A percentile compares a stretch with the other conserved stretches of the same genome.
Conservation (phyloP, 1,140 invertebrate species). For the Stegodyphus mimosarum region DNA sequence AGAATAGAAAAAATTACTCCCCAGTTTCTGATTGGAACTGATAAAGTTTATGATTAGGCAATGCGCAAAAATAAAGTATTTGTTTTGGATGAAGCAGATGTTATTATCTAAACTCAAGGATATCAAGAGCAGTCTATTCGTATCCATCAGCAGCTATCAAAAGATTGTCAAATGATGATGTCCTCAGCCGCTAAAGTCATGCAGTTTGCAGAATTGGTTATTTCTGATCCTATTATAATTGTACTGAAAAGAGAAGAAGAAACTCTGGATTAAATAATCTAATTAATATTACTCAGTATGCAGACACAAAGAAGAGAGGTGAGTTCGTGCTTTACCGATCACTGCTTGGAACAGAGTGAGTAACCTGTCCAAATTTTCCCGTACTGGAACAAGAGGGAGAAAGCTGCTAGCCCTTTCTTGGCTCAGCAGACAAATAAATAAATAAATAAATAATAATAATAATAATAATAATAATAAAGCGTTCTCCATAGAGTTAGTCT, state of each 20-base stretch:
- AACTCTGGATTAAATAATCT: slow-evolving; percentile 96
- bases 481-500: no score
- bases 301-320: slow-evolving; percentile 82
- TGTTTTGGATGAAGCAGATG: slow-evolving; percentile 98
- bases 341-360: no score
- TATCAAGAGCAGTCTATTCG: slow-evolving; percentile 97
- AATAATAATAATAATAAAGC: no score
- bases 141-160: slow-evolving; percentile 86
- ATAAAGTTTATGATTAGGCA: slow-evolving; percentile 84
- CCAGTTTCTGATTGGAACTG: slow-evolving; percentile 95
- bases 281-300: slow-evolving; percentile 97
- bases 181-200: slow-evolving; percentile 98
- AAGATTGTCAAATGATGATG: slow-evolving; percentile 95
- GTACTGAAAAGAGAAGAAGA: slow-evolving; percentile 92
- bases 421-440: no score
- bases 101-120: slow-evolving; percentile 98
- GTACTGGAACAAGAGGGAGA: no score
- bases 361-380: no score
- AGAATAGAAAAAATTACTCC: slow-evolving; percentile 74
- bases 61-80: slow-evolving; percentile 92
- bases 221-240: slow-evolving; percentile 86
- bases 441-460: no score
- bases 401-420: no score
- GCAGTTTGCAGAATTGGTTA: slow-evolving; percentile 95
- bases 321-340: no score